Percentiles rank a stretch among this genome's conserved stretches.
These are phyloP conservation scores for Arenicola marina DNA, from an alignment of 2,888 invertebrate genomes.

Conservation along the genomic window DNA sequence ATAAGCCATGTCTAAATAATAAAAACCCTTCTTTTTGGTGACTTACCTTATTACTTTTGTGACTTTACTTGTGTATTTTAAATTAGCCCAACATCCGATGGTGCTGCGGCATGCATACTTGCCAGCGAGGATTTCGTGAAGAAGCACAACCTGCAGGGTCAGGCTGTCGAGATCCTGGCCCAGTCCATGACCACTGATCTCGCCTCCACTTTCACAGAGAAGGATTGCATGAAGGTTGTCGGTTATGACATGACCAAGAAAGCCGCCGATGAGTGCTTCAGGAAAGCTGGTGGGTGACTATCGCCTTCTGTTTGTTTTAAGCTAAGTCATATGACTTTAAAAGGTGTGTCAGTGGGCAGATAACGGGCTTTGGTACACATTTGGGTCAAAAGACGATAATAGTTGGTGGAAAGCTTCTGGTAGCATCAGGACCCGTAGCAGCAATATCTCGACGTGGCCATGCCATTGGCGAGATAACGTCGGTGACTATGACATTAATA, in stretches of 20 bases:
- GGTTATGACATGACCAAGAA: conserved; percentile 92
- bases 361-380: no score
- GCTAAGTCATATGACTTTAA: no score
- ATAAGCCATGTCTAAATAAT: no score
- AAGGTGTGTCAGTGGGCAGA: no score
- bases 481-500: no score
- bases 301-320: neutral
- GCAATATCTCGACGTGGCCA: no score
- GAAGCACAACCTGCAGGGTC: conserved; percentile 74
- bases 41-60: neutral
- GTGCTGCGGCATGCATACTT: conserved; percentile 90
- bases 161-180: conserved; percentile 93
- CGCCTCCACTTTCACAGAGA: conserved; percentile 79
- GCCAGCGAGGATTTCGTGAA: conserved; percentile 88
- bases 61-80: neutral
- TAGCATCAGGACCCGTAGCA: no score
- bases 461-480: no score
- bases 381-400: no score
- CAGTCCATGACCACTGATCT: conserved; percentile 97
- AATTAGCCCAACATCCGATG: conserved; percentile 93
- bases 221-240: conserved; percentile 75
- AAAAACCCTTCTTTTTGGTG: neutral
- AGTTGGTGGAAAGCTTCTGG: no score
- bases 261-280: conserved; percentile 68
- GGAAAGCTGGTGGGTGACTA: conserved; percentile 46